Evolutionary conservation across 2,113 vertebrate species (phyloP).

Genomic region (Bubalus kerabau): DNA sequence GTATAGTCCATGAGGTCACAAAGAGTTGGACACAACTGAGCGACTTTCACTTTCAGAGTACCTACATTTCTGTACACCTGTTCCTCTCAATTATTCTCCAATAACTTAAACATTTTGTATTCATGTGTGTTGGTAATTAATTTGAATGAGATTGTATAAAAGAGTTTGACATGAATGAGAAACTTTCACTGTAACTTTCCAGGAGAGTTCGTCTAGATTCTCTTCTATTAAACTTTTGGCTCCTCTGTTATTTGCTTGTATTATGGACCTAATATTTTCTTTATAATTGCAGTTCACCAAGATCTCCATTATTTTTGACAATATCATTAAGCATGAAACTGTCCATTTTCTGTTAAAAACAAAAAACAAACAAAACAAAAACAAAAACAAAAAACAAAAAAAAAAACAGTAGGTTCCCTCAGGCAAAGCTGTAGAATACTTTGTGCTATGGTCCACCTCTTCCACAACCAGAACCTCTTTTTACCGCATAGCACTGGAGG

Average conservation of each 20-base stretch:
- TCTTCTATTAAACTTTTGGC: background rate
- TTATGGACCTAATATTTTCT: background rate
- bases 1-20: background rate
- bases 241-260: background rate
- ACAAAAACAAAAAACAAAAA: background rate
- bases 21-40: background rate
- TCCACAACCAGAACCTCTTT: background rate
- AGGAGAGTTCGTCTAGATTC: background rate
- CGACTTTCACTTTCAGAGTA: background rate
- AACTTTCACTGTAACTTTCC: background rate
- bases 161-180: background rate
- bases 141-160: background rate
- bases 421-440: background rate
- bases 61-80: background rate
- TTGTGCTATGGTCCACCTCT: background rate
- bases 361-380: background rate
- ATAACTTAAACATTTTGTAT: background rate
- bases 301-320: background rate
- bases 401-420: background rate
- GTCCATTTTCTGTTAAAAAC: background rate
- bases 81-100: background rate
- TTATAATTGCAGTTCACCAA: background rate
- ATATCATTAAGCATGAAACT: background rate
- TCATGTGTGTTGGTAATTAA: background rate
- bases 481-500: rapidly evolving